Evolutionary conservation across 2,113 vertebrate genomes (phyloP), one percentile per base, ranked within the genome.

Genomic region (Grammomys dolichurus): DNA sequence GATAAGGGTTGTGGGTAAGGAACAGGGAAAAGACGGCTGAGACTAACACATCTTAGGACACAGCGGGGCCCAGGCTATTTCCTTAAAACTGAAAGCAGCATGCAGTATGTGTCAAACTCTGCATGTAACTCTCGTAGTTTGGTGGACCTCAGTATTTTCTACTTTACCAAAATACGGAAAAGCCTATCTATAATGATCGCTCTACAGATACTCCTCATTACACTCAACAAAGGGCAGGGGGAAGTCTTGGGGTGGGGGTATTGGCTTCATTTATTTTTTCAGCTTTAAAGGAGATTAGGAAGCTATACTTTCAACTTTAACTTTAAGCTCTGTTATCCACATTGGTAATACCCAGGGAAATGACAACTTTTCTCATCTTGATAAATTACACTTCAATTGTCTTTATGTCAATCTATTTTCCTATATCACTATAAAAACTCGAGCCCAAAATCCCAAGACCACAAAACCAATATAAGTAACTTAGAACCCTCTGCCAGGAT

Each of bases 1-100:
- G 97, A 89, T 90, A 96, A 98, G 98, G 98, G 96, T 94, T 97
- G 97, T 95, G 96, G 97, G 96, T 93, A 93, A 98, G 97, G 97
- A 90, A 87, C 92, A 97, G 95, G 95, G 91, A 97, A 75, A 98
- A 98, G 98, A 97, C 95, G 93, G 96, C 72, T 76, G 91, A 96
- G 96, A 76, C 93, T 67, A 96, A 94, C 92, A 97, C 76, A 92
- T 93, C 97, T 98, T 90, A 9, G 97, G 97, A 97, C 86, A 65
- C 4, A 72, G 67, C 95, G 90, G 91, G 6, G 0, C 88, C 96
- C 97, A 98, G 81, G 94, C 36, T 4, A 33, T 81, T 81, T 95
- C 84, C 81, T 10, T 88, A 94, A 89, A 56, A 73, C 22, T 88
- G 56, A 82, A 89, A 91, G 93, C 5, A 97, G 90, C 89, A 91